These are phyloP conservation scores for Zaprionus ghesquierei DNA, from an alignment of 1,140 invertebrate genomes.

Conservation along the genomic window DNA sequence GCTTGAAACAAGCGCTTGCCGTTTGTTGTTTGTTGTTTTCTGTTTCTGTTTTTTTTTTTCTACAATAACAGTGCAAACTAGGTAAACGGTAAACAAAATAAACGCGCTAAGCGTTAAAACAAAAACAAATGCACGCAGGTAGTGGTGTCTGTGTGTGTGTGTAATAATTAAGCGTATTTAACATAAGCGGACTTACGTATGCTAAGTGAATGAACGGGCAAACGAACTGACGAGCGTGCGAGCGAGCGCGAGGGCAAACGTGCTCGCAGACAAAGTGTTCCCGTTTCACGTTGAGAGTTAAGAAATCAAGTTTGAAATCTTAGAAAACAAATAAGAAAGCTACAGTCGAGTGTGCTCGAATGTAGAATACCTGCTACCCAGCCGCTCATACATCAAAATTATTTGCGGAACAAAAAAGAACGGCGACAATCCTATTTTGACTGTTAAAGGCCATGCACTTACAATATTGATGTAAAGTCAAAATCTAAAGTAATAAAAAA, in stretches of 20 bases:
- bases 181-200: slow-evolving; percentile 18
- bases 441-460: too few relatives aligned
- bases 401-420: too few relatives aligned
- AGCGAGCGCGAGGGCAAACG: not conserved
- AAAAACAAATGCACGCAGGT: slow-evolving; percentile 14
- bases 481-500: too few relatives aligned
- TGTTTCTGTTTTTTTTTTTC: slow-evolving; percentile 6
- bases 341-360: too few relatives aligned
- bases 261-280: not conserved
- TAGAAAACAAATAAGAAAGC: too few relatives aligned
- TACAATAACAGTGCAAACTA: slow-evolving; percentile 36
- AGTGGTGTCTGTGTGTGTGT: not conserved
- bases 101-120: slow-evolving; percentile 24
- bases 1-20: slow-evolving; percentile 19
- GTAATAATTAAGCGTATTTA: slow-evolving; percentile 44
- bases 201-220: slow-evolving; percentile 5
- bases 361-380: too few relatives aligned
- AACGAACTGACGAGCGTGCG: too few relatives aligned
- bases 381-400: too few relatives aligned
- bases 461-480: too few relatives aligned
- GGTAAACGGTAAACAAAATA: slow-evolving; percentile 66
- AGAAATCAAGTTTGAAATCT: slow-evolving; percentile 24
- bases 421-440: too few relatives aligned
- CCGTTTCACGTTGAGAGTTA: slow-evolving; percentile 24
- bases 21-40: slow-evolving; percentile 11